A percentile compares a stretch with the other conserved stretches of the same genome.
These are phyloP conservation scores for Nasonia giraulti DNA, from an alignment of 1,140 invertebrate species.

Conservation along the genomic window DNA sequence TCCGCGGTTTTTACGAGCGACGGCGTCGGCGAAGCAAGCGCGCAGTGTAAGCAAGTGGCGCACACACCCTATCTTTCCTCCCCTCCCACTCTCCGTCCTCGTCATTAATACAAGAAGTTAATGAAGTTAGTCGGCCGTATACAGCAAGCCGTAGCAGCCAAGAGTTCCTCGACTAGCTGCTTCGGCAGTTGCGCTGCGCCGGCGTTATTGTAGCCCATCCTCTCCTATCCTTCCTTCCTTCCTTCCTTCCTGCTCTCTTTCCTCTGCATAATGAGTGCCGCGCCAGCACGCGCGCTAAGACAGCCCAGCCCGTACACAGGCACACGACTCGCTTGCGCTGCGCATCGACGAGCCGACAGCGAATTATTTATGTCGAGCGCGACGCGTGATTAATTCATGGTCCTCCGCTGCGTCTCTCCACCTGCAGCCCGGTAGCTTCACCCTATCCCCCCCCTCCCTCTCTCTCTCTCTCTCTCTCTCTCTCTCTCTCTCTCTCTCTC, in stretches of 20 bases:
- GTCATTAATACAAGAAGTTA: slow-evolving; percentile 62
- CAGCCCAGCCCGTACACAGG: not conserved
- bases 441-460: too few species aligned
- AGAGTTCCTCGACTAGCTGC: not conserved
- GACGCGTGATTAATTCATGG: slow-evolving; percentile 35
- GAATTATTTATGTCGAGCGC: slow-evolving; percentile 55
- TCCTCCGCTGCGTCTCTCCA: not conserved
- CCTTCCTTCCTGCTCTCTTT: slow-evolving; percentile 4
- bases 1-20: slow-evolving; percentile 27
- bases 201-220: slow-evolving; percentile 48
- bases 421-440: too few species aligned
- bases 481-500: too few species aligned
- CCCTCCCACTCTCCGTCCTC: slow-evolving; percentile 51
- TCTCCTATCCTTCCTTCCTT: not conserved
- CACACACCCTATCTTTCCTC: not conserved
- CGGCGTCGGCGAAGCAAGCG: slow-evolving; percentile 5
- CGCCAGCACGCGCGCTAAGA: slow-evolving; percentile 16
- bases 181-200: slow-evolving; percentile 9
- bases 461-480: too few species aligned
- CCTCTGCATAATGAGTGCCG: slow-evolving; percentile 26
- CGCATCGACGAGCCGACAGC: slow-evolving; percentile 44
- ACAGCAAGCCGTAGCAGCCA: not conserved
- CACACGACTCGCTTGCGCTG: not conserved
- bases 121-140: slow-evolving; percentile 56
- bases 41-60: not conserved